Evolutionary conservation across 2,113 vertebrate genomes (phyloP).

Genomic region (Hippocampus comes): DNA sequence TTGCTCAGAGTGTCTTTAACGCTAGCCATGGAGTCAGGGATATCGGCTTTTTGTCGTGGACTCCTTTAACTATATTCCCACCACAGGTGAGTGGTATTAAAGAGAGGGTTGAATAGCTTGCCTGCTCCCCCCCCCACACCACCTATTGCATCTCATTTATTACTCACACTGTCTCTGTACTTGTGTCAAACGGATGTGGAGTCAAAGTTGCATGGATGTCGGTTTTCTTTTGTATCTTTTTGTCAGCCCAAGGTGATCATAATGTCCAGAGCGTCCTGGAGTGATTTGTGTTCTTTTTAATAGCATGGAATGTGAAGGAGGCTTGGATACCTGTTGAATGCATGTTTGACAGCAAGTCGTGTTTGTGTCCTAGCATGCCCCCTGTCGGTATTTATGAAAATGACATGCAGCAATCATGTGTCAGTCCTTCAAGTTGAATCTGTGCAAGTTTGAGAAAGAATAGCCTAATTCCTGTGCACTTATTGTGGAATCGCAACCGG

Average conservation of each 20-base stretch:
- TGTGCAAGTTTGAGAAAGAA: constrained; percentile 1
- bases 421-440: constrained; percentile 8
- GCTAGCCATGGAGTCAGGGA: constrained; percentile 97
- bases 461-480: background rate
- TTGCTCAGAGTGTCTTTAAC: constrained; percentile 97
- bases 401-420: constrained; percentile 3
- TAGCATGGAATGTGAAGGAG: constrained; percentile 50
- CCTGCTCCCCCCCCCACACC: constrained; percentile 31
- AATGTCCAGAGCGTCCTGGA: constrained; percentile 11
- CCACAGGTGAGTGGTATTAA: constrained; percentile 87
- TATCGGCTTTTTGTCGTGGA: constrained; percentile 95
- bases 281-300: constrained; percentile 16
- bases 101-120: constrained; percentile 72
- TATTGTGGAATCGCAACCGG: background rate
- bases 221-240: constrained; percentile 17
- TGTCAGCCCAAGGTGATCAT: background rate
- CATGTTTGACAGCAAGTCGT: constrained; percentile 52
- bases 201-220: constrained; percentile 62
- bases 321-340: constrained; percentile 36
- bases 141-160: constrained; percentile 38
- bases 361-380: constrained; percentile 50
- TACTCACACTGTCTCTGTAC: constrained; percentile 44
- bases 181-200: constrained; percentile 20
- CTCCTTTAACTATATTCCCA: constrained; percentile 86
- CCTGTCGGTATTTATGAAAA: constrained; percentile 26